Conservation (phyloP, 1,140 invertebrate species). For the Drosophila persimilis region DNA sequence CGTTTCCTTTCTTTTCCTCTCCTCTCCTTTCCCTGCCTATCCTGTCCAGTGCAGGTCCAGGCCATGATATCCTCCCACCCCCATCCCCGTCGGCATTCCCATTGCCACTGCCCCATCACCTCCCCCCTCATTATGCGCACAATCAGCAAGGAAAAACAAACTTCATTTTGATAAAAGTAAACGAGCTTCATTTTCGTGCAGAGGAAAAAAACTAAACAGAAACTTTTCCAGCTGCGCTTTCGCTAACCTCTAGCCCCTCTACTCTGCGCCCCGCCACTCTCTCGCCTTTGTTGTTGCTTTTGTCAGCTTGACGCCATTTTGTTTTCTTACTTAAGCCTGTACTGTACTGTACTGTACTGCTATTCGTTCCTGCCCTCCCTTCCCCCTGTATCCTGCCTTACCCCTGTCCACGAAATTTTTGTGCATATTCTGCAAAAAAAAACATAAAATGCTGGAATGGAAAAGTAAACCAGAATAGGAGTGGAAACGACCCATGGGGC, state of each 20-base stretch:
- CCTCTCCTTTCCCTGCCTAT: background rate
- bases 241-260: background rate
- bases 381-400: background rate
- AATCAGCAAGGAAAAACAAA: slow-evolving; percentile 50
- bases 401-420: slow-evolving; percentile 46
- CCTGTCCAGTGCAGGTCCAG: slow-evolving; percentile 27
- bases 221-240: slow-evolving; percentile 54
- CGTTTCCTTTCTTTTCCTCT: too few relatives aligned
- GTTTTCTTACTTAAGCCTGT: slow-evolving; percentile 59
- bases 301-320: slow-evolving; percentile 71
- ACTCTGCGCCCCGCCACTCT: background rate
- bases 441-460: slow-evolving; percentile 13
- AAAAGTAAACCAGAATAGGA: slow-evolving; percentile 34
- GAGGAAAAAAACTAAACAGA: slow-evolving; percentile 54
- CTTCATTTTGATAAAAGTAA: slow-evolving; percentile 70
- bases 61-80: slow-evolving; percentile 12
- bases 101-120: background rate
- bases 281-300: slow-evolving; percentile 29
- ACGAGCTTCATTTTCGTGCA: slow-evolving; percentile 56
- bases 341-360: background rate
- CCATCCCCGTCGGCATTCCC: background rate
- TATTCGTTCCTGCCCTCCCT: slow-evolving; percentile 2
- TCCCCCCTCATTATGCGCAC: slow-evolving; percentile 53
- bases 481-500: background rate
- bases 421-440: slow-evolving; percentile 57